Evolutionary conservation across 2,888 invertebrate genomes (phyloP).

Genomic region (Agrochola circellaris): DNA sequence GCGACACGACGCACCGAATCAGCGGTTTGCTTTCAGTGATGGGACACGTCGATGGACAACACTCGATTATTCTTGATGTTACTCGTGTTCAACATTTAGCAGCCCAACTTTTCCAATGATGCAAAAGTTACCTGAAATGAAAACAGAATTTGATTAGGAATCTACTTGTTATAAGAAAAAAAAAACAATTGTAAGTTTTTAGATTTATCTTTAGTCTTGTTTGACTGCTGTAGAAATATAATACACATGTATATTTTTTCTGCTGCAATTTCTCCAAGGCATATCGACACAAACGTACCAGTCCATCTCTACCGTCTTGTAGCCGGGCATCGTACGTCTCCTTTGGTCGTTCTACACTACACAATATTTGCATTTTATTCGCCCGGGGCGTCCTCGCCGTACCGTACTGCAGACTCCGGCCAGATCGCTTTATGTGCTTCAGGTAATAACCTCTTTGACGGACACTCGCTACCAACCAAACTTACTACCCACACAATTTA

Average conservation of each 20-base stretch:
- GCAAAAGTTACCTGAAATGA: neutral
- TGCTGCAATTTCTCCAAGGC: neutral
- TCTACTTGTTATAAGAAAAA: neutral
- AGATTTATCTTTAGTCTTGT: neutral
- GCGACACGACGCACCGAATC: conserved; percentile 85
- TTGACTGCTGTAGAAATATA: neutral
- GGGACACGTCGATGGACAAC: conserved; percentile 45
- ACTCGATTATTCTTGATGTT: neutral
- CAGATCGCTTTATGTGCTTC: conserved; percentile 85
- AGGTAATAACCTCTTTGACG: conserved; percentile 90
- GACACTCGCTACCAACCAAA: conserved; percentile 72
- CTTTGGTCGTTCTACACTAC: conserved; percentile 76
- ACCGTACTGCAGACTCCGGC: conserved; percentile 53
- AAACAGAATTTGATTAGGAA: neutral
- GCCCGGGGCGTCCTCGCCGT: conserved; percentile 75
- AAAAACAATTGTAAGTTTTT: neutral
- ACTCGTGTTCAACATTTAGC: neutral
- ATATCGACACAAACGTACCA: conserved; percentile 41
- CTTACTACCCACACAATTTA: conserved; percentile 17
- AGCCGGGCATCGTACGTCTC: conserved; percentile 70
- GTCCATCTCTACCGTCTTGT: conserved; percentile 68
- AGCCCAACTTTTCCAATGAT: neutral
- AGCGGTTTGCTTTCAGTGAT: conserved; percentile 81
- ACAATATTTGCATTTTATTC: conserved; percentile 89
- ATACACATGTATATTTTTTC: neutral